Conservation (phyloP, 2,113 vertebrate species). For the Seriola dumerili region DNA sequence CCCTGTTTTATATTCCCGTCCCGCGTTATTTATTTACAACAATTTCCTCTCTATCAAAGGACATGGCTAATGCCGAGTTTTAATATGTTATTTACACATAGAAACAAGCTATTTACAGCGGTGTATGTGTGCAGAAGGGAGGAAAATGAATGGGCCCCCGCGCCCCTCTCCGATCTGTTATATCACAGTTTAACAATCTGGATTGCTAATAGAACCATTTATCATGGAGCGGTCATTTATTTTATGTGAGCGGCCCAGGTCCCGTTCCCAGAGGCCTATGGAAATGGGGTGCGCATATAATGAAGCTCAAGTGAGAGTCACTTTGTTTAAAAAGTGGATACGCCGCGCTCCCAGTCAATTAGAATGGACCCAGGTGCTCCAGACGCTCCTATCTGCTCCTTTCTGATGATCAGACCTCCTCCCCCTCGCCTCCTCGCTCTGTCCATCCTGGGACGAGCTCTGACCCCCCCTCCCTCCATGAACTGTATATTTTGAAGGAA, state of each 20-base stretch:
- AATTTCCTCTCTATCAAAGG: slow-evolving; percentile 94
- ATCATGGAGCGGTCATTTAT: slow-evolving; percentile 91
- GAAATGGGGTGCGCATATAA: slow-evolving; percentile 84
- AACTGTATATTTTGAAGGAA: background rate
- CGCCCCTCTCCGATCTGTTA: slow-evolving; percentile 89
- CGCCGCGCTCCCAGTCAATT: slow-evolving; percentile 75
- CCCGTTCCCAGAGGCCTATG: slow-evolving; percentile 89
- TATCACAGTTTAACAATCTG: slow-evolving; percentile 99
- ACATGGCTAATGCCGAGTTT: slow-evolving; percentile 95
- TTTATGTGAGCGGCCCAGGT: slow-evolving; percentile 89
- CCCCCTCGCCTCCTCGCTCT: background rate
- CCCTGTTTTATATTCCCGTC: slow-evolving; percentile 94
- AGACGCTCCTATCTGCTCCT: slow-evolving; percentile 40
- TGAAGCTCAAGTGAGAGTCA: slow-evolving; percentile 79
- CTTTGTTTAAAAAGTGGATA: slow-evolving; percentile 81
- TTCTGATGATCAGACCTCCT: slow-evolving; percentile 14
- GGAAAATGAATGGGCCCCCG: slow-evolving; percentile 92
- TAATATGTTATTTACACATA: slow-evolving; percentile 99
- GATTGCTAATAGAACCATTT: slow-evolving; percentile 99
- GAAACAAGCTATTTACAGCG: slow-evolving; percentile 95
- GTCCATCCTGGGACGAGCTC: background rate
- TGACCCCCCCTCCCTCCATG: background rate
- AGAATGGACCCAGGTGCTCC: slow-evolving; percentile 79
- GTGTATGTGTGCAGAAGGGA: slow-evolving; percentile 80
- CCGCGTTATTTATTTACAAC: slow-evolving; percentile 95